Evolutionary conservation across 2,888 invertebrate genomes (phyloP), one percentile per base, ranked within the genome.

Genomic region (Nomada fabriciana): DNA sequence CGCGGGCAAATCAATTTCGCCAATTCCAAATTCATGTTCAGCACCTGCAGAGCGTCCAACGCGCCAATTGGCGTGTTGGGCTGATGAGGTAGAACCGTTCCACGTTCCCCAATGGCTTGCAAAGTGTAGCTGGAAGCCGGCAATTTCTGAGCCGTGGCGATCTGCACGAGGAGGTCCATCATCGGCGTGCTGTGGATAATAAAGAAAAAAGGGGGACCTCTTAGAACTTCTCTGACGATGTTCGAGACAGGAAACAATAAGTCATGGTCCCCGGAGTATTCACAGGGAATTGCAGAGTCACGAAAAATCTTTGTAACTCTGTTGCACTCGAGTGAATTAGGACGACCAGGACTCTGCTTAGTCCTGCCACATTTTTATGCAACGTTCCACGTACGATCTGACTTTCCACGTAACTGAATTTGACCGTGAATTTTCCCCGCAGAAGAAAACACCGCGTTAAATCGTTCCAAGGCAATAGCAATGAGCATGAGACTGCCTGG

Each of bases 161-260:
- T 95, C 91, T 96, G 96, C 71, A 97, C 96, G 86, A 97, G 94
- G 64, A 97, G 95, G 92, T 97, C 97, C 96, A 97, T 96, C 96
- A 97, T 97, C 52, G 97, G 97, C 36, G 96, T 96, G 92, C 97
- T 97, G 94, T 81, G 94, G 94, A 87, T 80, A 88, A n/a, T 57
- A 25, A 73, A 23, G 55, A 11, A 69, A 50, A 42, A 11, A 23
- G 47, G 59, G 47, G 15, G 43, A 13, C 1, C 5, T 10, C 15
- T 67, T 61, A 61, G 9, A 20, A 11, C 2, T n/a, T 5, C 20
- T 18, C 18, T 4, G 13, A 52, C n/a, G 10, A n/a, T 50, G 15
- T 42, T 11, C n/a, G n/a, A 11, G 3, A 13, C 1, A n/a, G 47
- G 25, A 59, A 64, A 23, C 36, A 23, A 57, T 64, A 64, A 55